These are phyloP conservation scores for Gambusia yucatana DNA, from an alignment of 2,797 vertebrate genomes.

Conservation along the genomic window DNA sequence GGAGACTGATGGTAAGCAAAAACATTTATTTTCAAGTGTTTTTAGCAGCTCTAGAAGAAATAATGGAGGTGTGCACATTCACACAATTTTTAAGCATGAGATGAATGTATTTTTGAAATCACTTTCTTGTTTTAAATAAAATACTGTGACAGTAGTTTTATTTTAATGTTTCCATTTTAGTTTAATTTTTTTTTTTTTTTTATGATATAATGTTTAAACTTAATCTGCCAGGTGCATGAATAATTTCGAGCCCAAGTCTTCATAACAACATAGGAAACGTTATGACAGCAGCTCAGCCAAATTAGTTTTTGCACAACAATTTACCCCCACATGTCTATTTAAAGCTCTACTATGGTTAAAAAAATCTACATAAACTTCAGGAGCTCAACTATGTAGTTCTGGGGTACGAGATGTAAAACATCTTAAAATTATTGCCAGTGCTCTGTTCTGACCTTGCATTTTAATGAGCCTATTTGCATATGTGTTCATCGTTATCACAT, in stretches of 20 bases:
- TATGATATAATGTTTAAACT: neutral
- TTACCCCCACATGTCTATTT: neutral
- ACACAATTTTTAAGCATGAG: neutral
- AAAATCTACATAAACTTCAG: neutral
- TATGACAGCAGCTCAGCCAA: neutral
- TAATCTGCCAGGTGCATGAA: neutral
- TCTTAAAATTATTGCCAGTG: slow-evolving; percentile 39
- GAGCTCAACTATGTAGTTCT: slow-evolving; percentile 15
- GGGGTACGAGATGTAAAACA: slow-evolving; percentile 16
- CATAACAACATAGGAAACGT: neutral
- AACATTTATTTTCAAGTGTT: neutral
- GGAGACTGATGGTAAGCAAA: neutral
- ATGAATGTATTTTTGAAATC: neutral
- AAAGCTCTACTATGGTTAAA: neutral
- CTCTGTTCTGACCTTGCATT: slow-evolving; percentile 29
- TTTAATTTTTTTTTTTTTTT: neutral
- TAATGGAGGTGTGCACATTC: neutral
- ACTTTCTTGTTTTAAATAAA: neutral
- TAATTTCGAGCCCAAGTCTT: neutral
- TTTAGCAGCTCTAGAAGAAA: neutral
- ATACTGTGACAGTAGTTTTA: neutral
- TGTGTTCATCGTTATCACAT: slow-evolving; percentile 55
- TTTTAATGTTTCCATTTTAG: neutral
- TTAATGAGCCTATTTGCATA: slow-evolving; percentile 62
- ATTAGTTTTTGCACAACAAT: neutral